Conservation (phyloP, 2,888 invertebrate genomes). For the Tiphia femorata region DNA sequence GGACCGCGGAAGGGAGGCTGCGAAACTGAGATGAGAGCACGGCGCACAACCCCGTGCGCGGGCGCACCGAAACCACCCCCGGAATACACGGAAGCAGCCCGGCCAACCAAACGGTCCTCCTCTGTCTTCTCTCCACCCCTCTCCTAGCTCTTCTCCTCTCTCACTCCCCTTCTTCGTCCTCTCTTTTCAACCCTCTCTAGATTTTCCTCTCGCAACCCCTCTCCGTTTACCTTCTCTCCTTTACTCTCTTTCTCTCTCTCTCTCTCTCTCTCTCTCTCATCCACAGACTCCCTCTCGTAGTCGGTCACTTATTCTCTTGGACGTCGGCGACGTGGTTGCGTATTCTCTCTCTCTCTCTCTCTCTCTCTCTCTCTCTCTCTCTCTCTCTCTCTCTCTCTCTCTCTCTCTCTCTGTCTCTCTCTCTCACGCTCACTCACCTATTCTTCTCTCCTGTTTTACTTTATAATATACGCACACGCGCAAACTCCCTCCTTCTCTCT, state of each 20-base stretch:
- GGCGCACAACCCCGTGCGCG: slow-evolving; percentile 58
- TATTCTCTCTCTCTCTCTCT: not conserved
- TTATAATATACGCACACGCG: too few species aligned
- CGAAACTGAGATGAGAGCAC: slow-evolving; percentile 64
- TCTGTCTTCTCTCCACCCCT: slow-evolving; percentile 38
- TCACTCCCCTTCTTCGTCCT: slow-evolving; percentile 14
- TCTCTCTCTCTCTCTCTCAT: too few species aligned
- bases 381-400: slow-evolving; percentile 23
- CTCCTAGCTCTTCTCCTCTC: slow-evolving; percentile 29
- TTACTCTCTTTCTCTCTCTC: too few species aligned
- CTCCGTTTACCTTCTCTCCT: too few species aligned
- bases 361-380: slow-evolving; percentile 16
- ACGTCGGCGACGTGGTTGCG: slow-evolving; percentile 3
- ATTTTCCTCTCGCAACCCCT: too few species aligned
- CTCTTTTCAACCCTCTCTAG: not conserved
- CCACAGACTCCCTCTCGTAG: too few species aligned
- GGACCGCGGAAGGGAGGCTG: slow-evolving; percentile 67
- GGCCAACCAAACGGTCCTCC: slow-evolving; percentile 48
- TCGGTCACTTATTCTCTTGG: slow-evolving; percentile 13
- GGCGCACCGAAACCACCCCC: slow-evolving; percentile 57
- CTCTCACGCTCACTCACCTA: slow-evolving; percentile 20
- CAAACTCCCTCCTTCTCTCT: slow-evolving; percentile 3
- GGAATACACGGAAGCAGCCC: slow-evolving; percentile 55
- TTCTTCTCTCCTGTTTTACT: slow-evolving; percentile 19
- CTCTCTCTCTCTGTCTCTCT: slow-evolving; percentile 24